Evolutionary conservation across 1,140 invertebrate species (phyloP).

Genomic region (Argopecten irradians): DNA sequence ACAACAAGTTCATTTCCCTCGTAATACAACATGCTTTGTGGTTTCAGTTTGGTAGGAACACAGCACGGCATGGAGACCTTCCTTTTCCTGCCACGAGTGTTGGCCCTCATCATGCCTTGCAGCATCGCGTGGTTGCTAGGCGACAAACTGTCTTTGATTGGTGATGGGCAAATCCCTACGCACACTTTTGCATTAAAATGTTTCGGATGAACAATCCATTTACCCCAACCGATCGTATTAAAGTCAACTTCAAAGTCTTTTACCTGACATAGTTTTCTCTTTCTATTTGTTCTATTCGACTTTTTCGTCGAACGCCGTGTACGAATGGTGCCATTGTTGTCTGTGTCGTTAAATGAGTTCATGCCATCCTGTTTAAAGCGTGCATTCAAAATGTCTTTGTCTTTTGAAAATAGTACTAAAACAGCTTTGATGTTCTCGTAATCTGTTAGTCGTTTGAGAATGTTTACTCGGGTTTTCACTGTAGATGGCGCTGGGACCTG

Average conservation of each 20-base stretch:
- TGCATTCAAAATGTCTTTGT: background rate
- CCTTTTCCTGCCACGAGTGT: slow-evolving; percentile 47
- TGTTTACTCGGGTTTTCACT: background rate
- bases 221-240: slow-evolving; percentile 95
- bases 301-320: slow-evolving; percentile 28
- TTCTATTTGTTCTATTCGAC: slow-evolving; percentile 36
- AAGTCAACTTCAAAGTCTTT: slow-evolving; percentile 92
- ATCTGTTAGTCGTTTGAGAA: background rate
- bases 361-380: background rate
- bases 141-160: slow-evolving; percentile 51
- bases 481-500: background rate
- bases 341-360: background rate
- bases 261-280: slow-evolving; percentile 54
- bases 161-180: slow-evolving; percentile 88
- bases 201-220: slow-evolving; percentile 98
- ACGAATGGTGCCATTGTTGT: background rate
- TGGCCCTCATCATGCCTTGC: slow-evolving; percentile 91
- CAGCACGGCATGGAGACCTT: slow-evolving; percentile 72
- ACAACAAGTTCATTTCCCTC: slow-evolving; percentile 73
- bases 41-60: slow-evolving; percentile 73
- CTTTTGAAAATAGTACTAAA: background rate
- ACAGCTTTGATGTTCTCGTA: background rate
- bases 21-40: slow-evolving; percentile 75
- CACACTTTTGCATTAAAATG: slow-evolving; percentile 97
- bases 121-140: slow-evolving; percentile 99